Evolutionary conservation across 2,888 invertebrate genomes (phyloP).

Genomic region (Heteromurus nitidus): DNA sequence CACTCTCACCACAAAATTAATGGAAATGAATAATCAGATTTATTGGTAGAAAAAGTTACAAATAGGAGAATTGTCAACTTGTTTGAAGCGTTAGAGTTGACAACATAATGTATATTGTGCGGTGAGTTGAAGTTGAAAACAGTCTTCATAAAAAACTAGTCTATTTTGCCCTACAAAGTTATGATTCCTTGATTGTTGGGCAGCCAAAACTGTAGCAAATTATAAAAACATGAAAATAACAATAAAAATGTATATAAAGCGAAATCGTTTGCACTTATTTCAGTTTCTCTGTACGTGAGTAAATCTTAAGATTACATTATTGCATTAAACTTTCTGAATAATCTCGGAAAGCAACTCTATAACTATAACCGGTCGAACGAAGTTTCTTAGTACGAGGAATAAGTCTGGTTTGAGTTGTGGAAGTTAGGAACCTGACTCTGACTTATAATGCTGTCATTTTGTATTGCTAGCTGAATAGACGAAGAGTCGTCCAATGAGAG

Average conservation of each 20-base stretch:
- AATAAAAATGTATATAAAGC: slow-evolving; percentile 1
- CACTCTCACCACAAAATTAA: too few relatives aligned
- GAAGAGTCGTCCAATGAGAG: slow-evolving; percentile 31
- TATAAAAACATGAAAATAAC: slow-evolving; percentile 33
- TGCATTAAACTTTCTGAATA: not conserved
- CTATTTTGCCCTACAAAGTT: not conserved
- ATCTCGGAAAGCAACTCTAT: too few relatives aligned
- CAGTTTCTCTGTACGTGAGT: not conserved
- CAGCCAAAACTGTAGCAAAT: slow-evolving; percentile 51
- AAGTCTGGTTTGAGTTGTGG: not conserved
- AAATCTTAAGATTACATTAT: not conserved
- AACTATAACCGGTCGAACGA: too few relatives aligned
- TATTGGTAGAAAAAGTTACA: too few relatives aligned
- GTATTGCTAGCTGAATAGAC: slow-evolving; percentile 21
- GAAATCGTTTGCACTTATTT: too few relatives aligned
- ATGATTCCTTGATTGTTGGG: slow-evolving; percentile 36
- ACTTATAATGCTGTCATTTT: not conserved
- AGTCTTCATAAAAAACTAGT: slow-evolving; percentile 14
- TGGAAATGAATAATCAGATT: too few relatives aligned
- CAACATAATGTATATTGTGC: too few relatives aligned
- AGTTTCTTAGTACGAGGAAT: too few relatives aligned
- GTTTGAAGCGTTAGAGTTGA: too few relatives aligned
- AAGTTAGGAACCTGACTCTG: not conserved
- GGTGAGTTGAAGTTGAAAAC: too few relatives aligned
- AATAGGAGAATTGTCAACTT: too few relatives aligned